Conservation (phyloP, 2,113 vertebrate species). For the Erythrocercus mccallii region DNA sequence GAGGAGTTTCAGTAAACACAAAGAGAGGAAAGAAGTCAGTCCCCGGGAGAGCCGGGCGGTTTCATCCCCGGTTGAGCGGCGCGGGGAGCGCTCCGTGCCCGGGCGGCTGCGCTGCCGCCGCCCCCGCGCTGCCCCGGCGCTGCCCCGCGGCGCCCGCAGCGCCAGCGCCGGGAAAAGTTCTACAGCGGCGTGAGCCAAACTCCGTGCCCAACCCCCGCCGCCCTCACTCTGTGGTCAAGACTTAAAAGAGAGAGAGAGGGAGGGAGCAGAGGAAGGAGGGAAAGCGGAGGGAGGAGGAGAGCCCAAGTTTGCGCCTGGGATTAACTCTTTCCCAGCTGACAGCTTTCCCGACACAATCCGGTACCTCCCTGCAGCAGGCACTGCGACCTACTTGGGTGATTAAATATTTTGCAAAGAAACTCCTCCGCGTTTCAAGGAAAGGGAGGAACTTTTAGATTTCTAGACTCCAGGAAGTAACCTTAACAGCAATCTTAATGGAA, state of each 20-base stretch:
- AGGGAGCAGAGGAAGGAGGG: slow-evolving; percentile 31
- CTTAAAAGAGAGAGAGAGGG: slow-evolving; percentile 49
- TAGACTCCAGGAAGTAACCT: background rate
- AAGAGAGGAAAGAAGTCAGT: slow-evolving; percentile 72
- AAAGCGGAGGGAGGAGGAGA: slow-evolving; percentile 48
- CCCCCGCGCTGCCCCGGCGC: background rate
- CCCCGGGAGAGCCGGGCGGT: slow-evolving; percentile 31
- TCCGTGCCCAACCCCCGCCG: slow-evolving; percentile 15
- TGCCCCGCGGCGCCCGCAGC: background rate
- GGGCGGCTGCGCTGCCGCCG: background rate
- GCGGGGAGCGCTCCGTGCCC: background rate
- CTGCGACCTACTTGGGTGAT: background rate
- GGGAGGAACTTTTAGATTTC: background rate
- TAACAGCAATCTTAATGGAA: background rate
- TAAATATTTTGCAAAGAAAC: background rate
- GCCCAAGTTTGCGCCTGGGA: background rate
- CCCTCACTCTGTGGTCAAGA: slow-evolving; percentile 51
- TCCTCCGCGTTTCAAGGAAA: background rate
- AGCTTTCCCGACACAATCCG: background rate
- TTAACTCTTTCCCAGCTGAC: slow-evolving; percentile 49
- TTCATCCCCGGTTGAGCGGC: slow-evolving; percentile 13
- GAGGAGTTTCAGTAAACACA: slow-evolving; percentile 69
- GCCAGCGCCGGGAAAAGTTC: background rate
- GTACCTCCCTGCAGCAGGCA: background rate
- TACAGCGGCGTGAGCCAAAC: background rate